Evolutionary conservation across 2,888 invertebrate species (phyloP), one percentile per base, ranked within the genome.

Genomic region (Diplolepis rosae): DNA sequence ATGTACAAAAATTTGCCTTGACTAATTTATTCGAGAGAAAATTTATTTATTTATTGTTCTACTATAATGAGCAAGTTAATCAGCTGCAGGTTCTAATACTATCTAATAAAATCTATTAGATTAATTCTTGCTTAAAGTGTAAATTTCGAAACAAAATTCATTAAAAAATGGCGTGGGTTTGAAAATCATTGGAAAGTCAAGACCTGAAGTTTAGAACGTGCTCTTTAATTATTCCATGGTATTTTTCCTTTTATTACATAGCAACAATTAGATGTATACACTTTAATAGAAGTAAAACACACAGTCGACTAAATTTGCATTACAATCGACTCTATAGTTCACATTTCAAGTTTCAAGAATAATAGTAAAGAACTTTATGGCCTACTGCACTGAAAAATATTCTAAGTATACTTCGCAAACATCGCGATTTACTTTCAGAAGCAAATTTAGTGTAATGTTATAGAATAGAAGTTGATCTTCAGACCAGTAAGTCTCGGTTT

Each of bases 401-500:
- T 15, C 42, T 7, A 45, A 15, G 42, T n/a, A 7, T 7, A 45
- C 15, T 45, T 18, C 18, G 42, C 18, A 6, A 45, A 7, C 6
- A 65, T 66, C 67, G 69, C 18, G 54, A 32, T 72, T 42, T 42
- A 42, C 39, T n/a, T 42, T 42, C 39, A 42, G 39, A n/a, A 5
- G n/a, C 15, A 42, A 42, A 6, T 42, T 5, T 6, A 42, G 39
- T 42, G 6, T n/a, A n/a, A n/a, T n/a, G n/a, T n/a, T n/a, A n/a
- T n/a, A n/a, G 39, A n/a, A n/a, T 6, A 71, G 67, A 54, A 61
- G 70, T 68, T 71, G 74, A 71, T 71, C 56, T 69, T 65, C 42
- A 71, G 69, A 69, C 73, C 69, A 73, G 70, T 71, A 70, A 73
- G 70, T 66, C 65, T 42, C 70, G 39, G 45, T 68, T 72, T 72